A percentile compares a stretch with the other conserved stretches of the same genome.
Conservation (phyloP, 1,140 invertebrate genomes). For the Diachasmimorpha longicaudata region DNA sequence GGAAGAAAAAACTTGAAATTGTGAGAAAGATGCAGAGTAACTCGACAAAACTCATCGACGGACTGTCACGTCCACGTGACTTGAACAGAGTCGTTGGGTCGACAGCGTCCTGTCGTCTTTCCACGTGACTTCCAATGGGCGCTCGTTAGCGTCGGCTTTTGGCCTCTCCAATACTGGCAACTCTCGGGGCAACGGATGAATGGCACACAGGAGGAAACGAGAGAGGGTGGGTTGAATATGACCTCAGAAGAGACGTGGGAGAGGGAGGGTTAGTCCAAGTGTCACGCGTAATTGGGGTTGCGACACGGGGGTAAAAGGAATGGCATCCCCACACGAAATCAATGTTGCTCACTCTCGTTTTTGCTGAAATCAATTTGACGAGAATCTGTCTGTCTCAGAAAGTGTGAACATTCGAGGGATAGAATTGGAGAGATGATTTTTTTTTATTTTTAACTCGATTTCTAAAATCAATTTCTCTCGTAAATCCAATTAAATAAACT, state of each 20-base stretch:
- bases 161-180: not conserved
- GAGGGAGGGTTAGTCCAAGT: constrained; percentile 20
- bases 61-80: constrained; percentile 33
- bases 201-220: constrained; percentile 24
- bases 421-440: too few relatives aligned
- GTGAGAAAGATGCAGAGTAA: constrained; percentile 10
- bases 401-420: too few relatives aligned
- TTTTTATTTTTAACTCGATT: too few relatives aligned
- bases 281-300: constrained; percentile 20
- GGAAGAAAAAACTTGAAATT: not conserved
- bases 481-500: too few relatives aligned
- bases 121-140: constrained; percentile 62
- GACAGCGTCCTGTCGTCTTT: constrained; percentile 35
- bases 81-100: constrained; percentile 19
- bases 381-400: not conserved
- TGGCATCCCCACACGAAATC: constrained; percentile 19
- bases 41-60: constrained; percentile 26
- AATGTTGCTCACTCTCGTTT: constrained; percentile 6
- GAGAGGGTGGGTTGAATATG: constrained; percentile 13
- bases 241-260: constrained; percentile 18
- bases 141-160: constrained; percentile 63
- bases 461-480: too few relatives aligned
- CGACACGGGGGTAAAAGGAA: constrained; percentile 29
- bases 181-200: not conserved
- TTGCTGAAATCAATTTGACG: not conserved